Evolutionary conservation across 2,888 invertebrate genomes (phyloP).

Genomic region (Linnaemya tessellans): DNA sequence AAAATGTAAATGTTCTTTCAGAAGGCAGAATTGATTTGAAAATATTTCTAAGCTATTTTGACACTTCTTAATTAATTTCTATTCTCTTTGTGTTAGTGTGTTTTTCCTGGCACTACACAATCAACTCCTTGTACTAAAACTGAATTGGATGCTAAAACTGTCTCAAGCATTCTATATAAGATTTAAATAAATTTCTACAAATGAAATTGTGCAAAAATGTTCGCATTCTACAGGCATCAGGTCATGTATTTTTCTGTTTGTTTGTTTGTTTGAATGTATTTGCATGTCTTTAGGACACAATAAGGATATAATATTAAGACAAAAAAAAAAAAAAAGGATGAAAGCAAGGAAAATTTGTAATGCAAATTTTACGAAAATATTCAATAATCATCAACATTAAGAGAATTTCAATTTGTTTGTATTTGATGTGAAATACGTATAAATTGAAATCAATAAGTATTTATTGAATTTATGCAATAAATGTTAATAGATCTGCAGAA

Average conservation of each 20-base stretch:
- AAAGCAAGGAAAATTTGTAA: conserved; percentile 65
- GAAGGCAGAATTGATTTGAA: conserved; percentile 60
- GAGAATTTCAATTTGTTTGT: conserved; percentile 42
- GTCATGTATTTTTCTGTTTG: background rate
- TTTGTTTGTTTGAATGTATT: background rate
- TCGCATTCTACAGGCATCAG: conserved; percentile 5
- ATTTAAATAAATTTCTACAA: conserved; percentile 40
- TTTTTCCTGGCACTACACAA: conserved; percentile 12
- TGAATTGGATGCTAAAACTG: conserved; percentile 18
- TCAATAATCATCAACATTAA: conserved; percentile 65
- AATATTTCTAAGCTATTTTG: conserved; percentile 69
- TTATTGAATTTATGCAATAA: conserved; percentile 48
- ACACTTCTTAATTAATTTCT: conserved; percentile 72
- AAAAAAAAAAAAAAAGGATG: background rate
- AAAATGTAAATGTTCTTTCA: conserved; percentile 16
- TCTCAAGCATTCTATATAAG: conserved; percentile 20
- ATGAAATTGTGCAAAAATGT: conserved; percentile 42
- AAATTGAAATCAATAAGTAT: conserved; percentile 64
- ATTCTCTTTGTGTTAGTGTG: conserved; percentile 23
- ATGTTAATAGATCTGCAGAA: conserved; percentile 40
- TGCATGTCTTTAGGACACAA: background rate
- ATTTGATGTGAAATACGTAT: conserved; percentile 57
- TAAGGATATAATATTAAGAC: conserved; percentile 23
- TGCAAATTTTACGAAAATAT: conserved; percentile 67
- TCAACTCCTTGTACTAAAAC: conserved; percentile 21